Evolutionary conservation across 2,113 vertebrate species (phyloP).

Genomic region (Otis tarda): DNA sequence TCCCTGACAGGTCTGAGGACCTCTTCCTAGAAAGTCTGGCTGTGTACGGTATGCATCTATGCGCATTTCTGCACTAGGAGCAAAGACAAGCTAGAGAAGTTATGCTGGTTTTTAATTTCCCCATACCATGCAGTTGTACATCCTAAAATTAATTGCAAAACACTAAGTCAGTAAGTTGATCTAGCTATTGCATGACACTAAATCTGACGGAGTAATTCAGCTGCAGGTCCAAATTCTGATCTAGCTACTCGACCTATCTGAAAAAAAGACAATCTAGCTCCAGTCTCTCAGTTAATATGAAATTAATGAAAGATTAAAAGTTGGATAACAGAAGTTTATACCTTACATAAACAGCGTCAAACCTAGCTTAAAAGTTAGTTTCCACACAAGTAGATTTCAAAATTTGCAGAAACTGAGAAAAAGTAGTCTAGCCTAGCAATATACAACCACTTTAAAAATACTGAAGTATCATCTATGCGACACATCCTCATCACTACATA

Average conservation of each 20-base stretch:
- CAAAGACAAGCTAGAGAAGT: not conserved
- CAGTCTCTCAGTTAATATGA: not conserved
- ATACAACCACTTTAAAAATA: not conserved
- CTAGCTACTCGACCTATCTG: not conserved
- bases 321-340: not conserved
- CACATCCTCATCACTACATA: not conserved
- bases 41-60: not conserved
- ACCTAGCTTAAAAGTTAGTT: not conserved
- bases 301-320: not conserved
- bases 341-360: not conserved
- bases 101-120: not conserved
- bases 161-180: not conserved
- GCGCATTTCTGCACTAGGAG: not conserved
- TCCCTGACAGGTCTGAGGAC: not conserved
- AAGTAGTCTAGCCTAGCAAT: not conserved
- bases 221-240: not conserved
- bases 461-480: not conserved
- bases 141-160: not conserved
- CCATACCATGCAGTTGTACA: not conserved
- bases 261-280: not conserved
- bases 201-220: not conserved
- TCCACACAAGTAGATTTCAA: not conserved
- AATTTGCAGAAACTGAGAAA: not conserved
- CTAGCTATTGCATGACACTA: not conserved
- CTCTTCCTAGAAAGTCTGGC: not conserved